Conservation (phyloP, 2,797 vertebrate genomes). For the Peromyscus eremicus region DNA sequence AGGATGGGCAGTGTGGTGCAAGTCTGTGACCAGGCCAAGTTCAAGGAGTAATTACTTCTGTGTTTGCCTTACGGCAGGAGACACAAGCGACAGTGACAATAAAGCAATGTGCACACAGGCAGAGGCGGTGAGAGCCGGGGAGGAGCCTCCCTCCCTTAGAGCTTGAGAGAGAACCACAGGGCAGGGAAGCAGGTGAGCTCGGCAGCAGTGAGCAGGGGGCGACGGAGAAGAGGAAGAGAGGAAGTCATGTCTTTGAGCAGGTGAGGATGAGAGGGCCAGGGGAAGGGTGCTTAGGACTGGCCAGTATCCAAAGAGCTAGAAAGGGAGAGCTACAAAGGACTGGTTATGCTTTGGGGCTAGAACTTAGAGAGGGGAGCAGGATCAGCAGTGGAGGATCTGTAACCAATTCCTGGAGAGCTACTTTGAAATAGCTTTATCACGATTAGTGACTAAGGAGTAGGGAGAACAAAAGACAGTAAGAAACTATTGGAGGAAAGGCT, state of each 20-base stretch:
- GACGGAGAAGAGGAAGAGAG: background rate
- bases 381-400: background rate
- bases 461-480: background rate
- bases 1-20: background rate
- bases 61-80: background rate
- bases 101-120: background rate
- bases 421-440: background rate
- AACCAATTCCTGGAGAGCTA: background rate
- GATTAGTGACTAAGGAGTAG: background rate
- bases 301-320: background rate
- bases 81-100: background rate
- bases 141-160: background rate
- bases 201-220: background rate
- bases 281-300: background rate
- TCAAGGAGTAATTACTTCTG: background rate
- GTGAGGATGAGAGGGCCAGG: background rate
- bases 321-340: background rate
- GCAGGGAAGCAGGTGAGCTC: background rate
- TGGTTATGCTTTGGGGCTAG: background rate
- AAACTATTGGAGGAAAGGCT: background rate
- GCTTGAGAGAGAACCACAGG: background rate
- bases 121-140: background rate
- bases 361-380: background rate
- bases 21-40: background rate
- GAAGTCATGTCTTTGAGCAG: background rate